Conservation (phyloP, 2,113 vertebrate species). For the Oriolus oriolus region DNA sequence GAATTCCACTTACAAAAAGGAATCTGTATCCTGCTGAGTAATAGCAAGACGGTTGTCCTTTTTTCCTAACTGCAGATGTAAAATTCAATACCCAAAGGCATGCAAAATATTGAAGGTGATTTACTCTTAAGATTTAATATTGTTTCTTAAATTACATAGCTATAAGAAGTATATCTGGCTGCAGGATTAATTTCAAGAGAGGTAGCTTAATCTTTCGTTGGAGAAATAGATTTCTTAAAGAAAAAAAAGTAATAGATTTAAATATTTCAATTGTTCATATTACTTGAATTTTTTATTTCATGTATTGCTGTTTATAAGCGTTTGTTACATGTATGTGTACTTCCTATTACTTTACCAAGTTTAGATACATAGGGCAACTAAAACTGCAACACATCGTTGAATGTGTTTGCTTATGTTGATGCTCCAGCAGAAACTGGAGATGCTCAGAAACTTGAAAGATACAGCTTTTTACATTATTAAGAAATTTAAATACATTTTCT, state of each 20-base stretch:
- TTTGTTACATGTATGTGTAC: rapidly evolving
- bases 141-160: not conserved
- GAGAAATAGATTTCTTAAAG: not conserved
- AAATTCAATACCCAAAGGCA: slow-evolving; percentile 58
- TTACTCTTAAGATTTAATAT: slow-evolving; percentile 39
- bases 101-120: slow-evolving; percentile 19
- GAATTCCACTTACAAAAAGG: slow-evolving; percentile 70
- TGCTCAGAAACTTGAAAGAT: not conserved
- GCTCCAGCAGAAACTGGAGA: not conserved
- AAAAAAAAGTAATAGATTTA: not conserved
- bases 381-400: not conserved
- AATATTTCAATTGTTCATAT: not conserved
- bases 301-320: not conserved
- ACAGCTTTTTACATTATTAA: not conserved
- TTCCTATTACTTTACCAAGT: not conserved
- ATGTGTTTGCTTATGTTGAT: not conserved
- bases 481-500: not conserved
- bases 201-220: not conserved
- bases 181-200: slow-evolving; percentile 2
- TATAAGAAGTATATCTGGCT: not conserved
- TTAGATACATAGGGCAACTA: not conserved
- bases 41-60: slow-evolving; percentile 31
- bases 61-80: slow-evolving; percentile 29
- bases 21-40: slow-evolving; percentile 68
- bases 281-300: not conserved